These are phyloP conservation scores for Orchesella cincta DNA, from an alignment of 1,140 invertebrate species.

Conservation along the genomic window DNA sequence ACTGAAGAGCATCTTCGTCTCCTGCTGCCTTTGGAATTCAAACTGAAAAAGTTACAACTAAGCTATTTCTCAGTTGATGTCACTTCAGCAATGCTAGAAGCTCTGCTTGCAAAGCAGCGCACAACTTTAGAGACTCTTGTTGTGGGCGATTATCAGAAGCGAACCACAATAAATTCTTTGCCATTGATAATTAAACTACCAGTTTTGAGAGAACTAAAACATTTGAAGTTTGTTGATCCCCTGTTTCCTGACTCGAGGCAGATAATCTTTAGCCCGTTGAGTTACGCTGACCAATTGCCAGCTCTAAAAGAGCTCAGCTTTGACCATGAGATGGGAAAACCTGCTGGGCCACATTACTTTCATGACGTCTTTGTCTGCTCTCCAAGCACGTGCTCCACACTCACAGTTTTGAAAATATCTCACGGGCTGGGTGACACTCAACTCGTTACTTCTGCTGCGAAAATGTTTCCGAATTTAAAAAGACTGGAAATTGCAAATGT, in stretches of 20 bases:
- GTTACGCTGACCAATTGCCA: constrained; percentile 25
- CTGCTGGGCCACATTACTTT: constrained; percentile 35
- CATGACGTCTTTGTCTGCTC: constrained; percentile 29
- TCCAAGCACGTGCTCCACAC: constrained; percentile 2
- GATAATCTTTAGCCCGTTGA: constrained; percentile 25
- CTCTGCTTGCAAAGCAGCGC: constrained; percentile 13
- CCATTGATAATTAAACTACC: constrained; percentile 31
- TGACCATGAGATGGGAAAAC: constrained; percentile 36
- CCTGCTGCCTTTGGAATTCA: constrained; percentile 25
- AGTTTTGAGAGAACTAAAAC: constrained; percentile 13
- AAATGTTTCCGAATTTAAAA: constrained; percentile 37
- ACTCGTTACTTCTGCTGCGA: constrained; percentile 9
- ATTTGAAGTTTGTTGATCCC: constrained; percentile 33
- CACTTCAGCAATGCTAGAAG: constrained; percentile 2
- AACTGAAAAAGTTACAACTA: constrained; percentile 36
- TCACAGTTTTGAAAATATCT: constrained; percentile 28
- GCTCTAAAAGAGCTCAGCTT: constrained; percentile 26
- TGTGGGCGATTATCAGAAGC: constrained; percentile 40
- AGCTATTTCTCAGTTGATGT: constrained; percentile 33
- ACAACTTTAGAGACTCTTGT: constrained; percentile 10
- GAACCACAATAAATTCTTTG: not conserved
- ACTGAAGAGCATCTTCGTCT: constrained; percentile 32
- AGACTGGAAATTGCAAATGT: constrained; percentile 24
- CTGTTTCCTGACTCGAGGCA: constrained; percentile 35
- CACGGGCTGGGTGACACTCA: constrained; percentile 30